A percentile compares a stretch with the other conserved stretches of the same genome.
Evolutionary conservation across 2,113 vertebrate genomes (phyloP).

Genomic region (Hyaena hyaena): DNA sequence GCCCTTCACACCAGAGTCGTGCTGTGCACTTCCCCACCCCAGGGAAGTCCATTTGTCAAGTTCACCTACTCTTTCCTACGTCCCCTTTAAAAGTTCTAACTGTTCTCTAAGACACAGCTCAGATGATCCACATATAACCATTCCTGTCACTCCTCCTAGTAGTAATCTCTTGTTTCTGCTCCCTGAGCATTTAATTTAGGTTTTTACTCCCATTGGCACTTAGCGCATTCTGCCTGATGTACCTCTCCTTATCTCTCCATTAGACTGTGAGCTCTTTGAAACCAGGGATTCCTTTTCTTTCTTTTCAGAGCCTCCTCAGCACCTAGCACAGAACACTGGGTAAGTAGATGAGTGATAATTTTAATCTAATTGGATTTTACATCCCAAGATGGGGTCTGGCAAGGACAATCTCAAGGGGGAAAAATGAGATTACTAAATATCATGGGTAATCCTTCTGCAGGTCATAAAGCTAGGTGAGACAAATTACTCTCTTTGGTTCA

Average conservation of each 20-base stretch:
- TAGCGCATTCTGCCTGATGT: background rate
- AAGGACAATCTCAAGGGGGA: background rate
- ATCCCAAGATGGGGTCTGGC: background rate
- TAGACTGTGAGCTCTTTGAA: background rate
- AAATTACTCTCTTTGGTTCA: constrained; percentile 34
- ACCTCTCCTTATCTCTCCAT: background rate
- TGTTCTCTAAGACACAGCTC: background rate
- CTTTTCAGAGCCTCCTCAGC: background rate
- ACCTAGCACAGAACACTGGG: background rate
- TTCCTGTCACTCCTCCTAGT: background rate
- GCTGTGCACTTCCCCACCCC: background rate
- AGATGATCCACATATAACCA: background rate
- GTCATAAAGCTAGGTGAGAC: constrained; percentile 40
- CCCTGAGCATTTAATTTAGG: background rate
- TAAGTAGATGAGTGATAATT: background rate
- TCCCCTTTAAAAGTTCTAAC: background rate
- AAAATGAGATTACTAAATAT: background rate
- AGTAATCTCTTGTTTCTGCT: constrained; percentile 9
- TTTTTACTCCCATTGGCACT: background rate
- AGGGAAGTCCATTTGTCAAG: background rate
- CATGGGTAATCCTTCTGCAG: background rate
- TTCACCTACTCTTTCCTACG: background rate
- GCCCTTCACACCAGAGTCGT: background rate
- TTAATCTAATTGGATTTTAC: constrained; percentile 45
- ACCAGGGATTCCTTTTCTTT: background rate